These are phyloP conservation scores for Danio albolineatus DNA, from an alignment of 2,797 vertebrate genomes.

Conservation along the genomic window DNA sequence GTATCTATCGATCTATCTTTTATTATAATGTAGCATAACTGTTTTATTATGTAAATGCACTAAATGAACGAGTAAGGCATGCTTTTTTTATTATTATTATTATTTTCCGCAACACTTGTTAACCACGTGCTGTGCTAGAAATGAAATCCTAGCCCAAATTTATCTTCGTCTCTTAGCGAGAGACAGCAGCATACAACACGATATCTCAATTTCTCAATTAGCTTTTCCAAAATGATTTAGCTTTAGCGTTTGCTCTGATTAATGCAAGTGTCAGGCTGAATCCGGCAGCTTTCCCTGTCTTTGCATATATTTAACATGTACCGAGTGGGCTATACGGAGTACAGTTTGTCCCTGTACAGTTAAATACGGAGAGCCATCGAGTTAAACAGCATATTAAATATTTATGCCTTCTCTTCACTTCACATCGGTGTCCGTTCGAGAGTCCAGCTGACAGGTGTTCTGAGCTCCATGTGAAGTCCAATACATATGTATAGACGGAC, in stretches of 20 bases:
- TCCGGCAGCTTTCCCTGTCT: neutral
- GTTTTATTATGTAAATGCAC: no score
- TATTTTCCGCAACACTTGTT: neutral
- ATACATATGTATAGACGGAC: conserved; percentile 55
- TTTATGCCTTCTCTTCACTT: conserved; percentile 41
- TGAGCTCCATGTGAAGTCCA: conserved; percentile 45
- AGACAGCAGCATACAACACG: neutral
- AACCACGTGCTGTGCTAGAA: neutral
- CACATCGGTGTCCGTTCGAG: conserved; percentile 48
- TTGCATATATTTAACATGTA: conserved; percentile 13
- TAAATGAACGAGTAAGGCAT: neutral
- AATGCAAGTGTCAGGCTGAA: neutral
- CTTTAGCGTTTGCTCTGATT: neutral
- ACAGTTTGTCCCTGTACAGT: conserved; percentile 6
- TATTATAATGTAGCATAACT: no score
- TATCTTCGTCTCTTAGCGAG: neutral
- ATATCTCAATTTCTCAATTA: neutral
- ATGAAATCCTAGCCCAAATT: neutral
- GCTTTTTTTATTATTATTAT: no score
- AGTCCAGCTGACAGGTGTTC: conserved; percentile 45
- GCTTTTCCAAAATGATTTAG: neutral
- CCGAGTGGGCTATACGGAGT: neutral
- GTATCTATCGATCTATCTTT: no score
- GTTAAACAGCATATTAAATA: conserved; percentile 54
- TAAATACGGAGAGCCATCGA: conserved; percentile 40